Evolutionary conservation across 2,888 invertebrate species (phyloP).

Genomic region (Drosophila tanythrix): DNA sequence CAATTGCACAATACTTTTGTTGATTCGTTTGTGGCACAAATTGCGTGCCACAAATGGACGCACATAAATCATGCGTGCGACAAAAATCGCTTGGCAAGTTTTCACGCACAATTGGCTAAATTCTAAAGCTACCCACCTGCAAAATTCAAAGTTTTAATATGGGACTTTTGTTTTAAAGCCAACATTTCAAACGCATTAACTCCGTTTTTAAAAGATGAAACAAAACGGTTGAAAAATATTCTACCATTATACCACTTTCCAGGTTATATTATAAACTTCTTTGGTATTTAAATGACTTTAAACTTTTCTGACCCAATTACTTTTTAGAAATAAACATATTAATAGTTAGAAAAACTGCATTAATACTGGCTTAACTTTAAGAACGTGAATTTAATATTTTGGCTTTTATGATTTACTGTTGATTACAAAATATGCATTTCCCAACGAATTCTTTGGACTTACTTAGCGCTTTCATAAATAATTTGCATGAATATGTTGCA

Average conservation of each 20-base stretch:
- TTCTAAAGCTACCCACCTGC: conserved; percentile 28
- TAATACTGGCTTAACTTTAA: background rate
- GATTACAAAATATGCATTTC: background rate
- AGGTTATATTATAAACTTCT: background rate
- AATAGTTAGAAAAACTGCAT: background rate
- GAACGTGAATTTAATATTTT: background rate
- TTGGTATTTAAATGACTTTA: background rate
- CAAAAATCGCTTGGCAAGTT: conserved; percentile 58
- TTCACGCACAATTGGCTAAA: conserved; percentile 68
- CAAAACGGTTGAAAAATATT: background rate
- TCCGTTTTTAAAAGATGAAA: background rate
- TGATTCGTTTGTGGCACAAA: conserved; percentile 61
- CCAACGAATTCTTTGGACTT: background rate
- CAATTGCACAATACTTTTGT: conserved; percentile 57
- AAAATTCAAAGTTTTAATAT: conserved; percentile 5
- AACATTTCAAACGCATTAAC: conserved; percentile 33
- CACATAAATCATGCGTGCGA: conserved; percentile 68
- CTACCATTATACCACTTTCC: no score
- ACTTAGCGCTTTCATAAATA: conserved; percentile 7
- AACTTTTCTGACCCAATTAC: background rate
- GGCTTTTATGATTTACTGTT: background rate
- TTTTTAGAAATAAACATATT: background rate
- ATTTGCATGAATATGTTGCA: conserved; percentile 32
- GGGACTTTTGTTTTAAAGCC: background rate
- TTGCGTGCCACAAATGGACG: conserved; percentile 64